Percentiles rank a stretch among this genome's conserved stretches.
Conservation (phyloP, 2,888 invertebrate genomes). For the Mechanitis mazaeus region DNA sequence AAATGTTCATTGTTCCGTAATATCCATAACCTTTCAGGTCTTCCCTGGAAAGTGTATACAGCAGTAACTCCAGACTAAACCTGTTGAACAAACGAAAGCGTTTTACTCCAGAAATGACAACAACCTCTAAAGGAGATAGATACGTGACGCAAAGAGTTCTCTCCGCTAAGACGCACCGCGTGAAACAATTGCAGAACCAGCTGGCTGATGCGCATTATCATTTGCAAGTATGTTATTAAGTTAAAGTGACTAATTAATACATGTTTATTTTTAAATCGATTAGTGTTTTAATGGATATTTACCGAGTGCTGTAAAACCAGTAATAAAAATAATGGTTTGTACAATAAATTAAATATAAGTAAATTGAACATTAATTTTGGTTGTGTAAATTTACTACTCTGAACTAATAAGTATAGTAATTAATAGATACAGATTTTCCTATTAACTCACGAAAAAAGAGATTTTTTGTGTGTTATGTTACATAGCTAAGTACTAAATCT, state of each 20-base stretch:
- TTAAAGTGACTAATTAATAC: no score
- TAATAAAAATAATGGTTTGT: no score
- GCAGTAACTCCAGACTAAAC: constrained; percentile 64
- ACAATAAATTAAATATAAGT: no score
- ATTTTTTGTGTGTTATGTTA: not conserved
- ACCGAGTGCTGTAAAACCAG: no score
- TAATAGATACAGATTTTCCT: no score
- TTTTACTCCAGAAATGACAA: constrained; percentile 54
- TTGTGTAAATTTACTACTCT: no score
- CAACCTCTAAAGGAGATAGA: constrained; percentile 47
- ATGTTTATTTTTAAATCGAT: no score
- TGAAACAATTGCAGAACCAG: constrained; percentile 88
- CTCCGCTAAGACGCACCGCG: constrained; percentile 84
- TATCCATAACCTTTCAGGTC: constrained; percentile 44
- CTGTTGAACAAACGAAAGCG: constrained; percentile 61
- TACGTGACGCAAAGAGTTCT: constrained; percentile 79
- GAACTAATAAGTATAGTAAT: no score
- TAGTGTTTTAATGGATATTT: no score
- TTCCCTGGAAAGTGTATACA: constrained; percentile 67
- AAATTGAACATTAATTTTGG: no score
- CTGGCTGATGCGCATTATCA: constrained; percentile 87
- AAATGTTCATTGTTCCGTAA: not conserved
- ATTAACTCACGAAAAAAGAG: not conserved
- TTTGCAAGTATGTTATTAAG: constrained; percentile 73
- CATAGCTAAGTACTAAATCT: not conserved